These are phyloP conservation scores for Sciaenops ocellatus DNA, from an alignment of 2,797 vertebrate species.

Conservation along the genomic window DNA sequence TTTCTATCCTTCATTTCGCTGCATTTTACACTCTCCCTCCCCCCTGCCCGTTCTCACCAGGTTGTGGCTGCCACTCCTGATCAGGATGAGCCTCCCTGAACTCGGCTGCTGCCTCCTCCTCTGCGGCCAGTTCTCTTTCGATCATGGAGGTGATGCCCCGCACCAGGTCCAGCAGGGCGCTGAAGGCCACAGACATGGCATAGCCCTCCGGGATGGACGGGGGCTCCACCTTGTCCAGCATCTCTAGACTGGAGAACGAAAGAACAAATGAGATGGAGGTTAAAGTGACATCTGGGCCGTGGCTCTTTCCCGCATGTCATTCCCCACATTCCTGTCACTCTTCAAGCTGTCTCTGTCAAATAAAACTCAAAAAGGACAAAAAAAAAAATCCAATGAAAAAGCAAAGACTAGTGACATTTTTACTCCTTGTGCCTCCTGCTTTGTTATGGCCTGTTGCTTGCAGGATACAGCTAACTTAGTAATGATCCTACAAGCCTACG, in stretches of 20 bases:
- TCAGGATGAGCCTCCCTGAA: constrained; percentile 76
- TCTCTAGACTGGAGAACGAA: constrained; percentile 90
- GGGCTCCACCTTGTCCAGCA: constrained; percentile 99
- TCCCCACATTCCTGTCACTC: too few relatives aligned
- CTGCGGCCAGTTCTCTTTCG: constrained; percentile 89
- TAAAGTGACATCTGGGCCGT: too few relatives aligned
- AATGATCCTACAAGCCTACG: background rate
- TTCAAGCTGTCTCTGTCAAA: too few relatives aligned
- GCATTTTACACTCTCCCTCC: background rate
- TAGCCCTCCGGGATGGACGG: constrained; percentile 98
- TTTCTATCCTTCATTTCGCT: background rate
- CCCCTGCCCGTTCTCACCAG: constrained; percentile 82
- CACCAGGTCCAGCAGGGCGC: constrained; percentile 97
- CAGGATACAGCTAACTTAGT: background rate
- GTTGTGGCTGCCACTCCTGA: constrained; percentile 82
- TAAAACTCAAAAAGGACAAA: too few relatives aligned
- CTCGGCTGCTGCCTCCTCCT: constrained; percentile 76
- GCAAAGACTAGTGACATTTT: constrained; percentile 23
- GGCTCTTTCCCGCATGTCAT: too few relatives aligned
- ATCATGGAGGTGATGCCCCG: constrained; percentile 98
- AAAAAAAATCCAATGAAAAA: too few relatives aligned
- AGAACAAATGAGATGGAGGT: background rate
- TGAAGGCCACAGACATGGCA: constrained; percentile 98
- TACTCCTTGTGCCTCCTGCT: background rate
- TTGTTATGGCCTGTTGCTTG: constrained; percentile 9